Evolutionary conservation across 2,797 vertebrate genomes (phyloP).

Genomic region (Sciurus vulgaris): DNA sequence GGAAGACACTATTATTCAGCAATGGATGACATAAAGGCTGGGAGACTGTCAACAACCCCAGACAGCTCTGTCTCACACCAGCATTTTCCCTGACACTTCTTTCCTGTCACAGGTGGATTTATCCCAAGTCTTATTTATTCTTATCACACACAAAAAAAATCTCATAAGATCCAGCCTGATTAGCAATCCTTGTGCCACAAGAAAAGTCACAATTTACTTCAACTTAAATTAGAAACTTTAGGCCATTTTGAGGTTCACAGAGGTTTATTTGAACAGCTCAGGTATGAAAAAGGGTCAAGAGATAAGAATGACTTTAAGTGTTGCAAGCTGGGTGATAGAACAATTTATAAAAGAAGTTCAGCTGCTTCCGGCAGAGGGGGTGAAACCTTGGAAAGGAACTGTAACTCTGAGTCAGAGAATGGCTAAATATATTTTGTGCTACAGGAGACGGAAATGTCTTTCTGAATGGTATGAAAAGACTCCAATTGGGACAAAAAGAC

Average conservation of each 20-base stretch:
- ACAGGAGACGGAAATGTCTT: slow-evolving; percentile 52
- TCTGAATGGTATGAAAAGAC: slow-evolving; percentile 62
- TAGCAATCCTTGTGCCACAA: slow-evolving; percentile 19
- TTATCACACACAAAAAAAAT: slow-evolving; percentile 23
- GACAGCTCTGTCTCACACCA: neutral
- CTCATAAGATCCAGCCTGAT: slow-evolving; percentile 41
- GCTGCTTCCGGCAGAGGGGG: slow-evolving; percentile 23
- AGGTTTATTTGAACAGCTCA: slow-evolving; percentile 66
- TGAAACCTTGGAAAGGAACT: slow-evolving; percentile 29
- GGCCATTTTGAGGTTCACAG: slow-evolving; percentile 19
- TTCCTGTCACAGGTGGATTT: neutral
- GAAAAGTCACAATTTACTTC: slow-evolving; percentile 50
- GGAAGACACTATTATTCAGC: slow-evolving; percentile 2
- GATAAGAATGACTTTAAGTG: slow-evolving; percentile 68
- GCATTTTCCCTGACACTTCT: slow-evolving; percentile 1
- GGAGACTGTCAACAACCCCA: slow-evolving; percentile 17
- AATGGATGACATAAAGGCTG: neutral
- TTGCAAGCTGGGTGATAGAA: slow-evolving; percentile 41
- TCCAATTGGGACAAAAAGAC: slow-evolving; percentile 5
- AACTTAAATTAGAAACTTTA: slow-evolving; percentile 39
- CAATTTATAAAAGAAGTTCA: slow-evolving; percentile 70
- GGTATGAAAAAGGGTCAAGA: slow-evolving; percentile 27
- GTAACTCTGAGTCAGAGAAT: slow-evolving; percentile 67
- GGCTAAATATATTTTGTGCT: slow-evolving; percentile 71
- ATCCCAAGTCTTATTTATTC: slow-evolving; percentile 1